Conservation (phyloP, 1,140 invertebrate genomes). For the Amyelois transitella region DNA sequence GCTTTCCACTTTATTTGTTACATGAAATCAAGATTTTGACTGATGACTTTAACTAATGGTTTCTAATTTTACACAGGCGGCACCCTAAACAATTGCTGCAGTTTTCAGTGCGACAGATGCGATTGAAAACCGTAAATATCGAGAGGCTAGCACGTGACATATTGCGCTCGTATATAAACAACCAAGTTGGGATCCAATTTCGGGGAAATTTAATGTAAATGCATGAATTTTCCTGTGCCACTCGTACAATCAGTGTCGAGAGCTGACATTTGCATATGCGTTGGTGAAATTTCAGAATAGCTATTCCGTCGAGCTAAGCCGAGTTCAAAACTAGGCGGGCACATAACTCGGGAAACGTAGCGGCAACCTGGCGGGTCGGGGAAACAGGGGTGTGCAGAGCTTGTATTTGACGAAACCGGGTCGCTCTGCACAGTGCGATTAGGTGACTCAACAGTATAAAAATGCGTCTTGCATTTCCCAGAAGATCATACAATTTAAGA, state of each 20-base stretch:
- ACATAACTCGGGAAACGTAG: conserved; percentile 45
- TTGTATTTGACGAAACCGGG: conserved; percentile 42
- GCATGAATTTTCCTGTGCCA: conserved; percentile 67
- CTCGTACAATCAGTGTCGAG: conserved; percentile 71
- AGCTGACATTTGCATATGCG: conserved; percentile 71
- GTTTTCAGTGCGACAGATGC: conserved; percentile 28
- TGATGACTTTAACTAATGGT: neutral
- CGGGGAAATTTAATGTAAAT: conserved; percentile 71
- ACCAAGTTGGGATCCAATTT: conserved; percentile 60
- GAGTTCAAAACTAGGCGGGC: conserved; percentile 60
- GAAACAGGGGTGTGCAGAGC: conserved; percentile 11
- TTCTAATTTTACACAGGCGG: neutral
- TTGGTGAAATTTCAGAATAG: conserved; percentile 65
- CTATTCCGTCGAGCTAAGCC: conserved; percentile 58
- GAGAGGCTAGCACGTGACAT: conserved; percentile 45
- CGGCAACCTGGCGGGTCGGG: conserved; percentile 39
- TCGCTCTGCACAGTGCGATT: conserved; percentile 20
- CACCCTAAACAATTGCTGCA: conserved; percentile 18
- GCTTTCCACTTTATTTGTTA: neutral
- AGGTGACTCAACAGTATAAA: conserved; percentile 32
- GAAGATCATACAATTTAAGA: conserved; percentile 16
- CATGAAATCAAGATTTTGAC: neutral
- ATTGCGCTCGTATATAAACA: conserved; percentile 50
- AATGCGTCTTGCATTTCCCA: conserved; percentile 24
- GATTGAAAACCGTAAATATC: conserved; percentile 69